These are phyloP conservation scores for Pavo muticus DNA, from an alignment of 2,113 vertebrate species.

Conservation along the genomic window DNA sequence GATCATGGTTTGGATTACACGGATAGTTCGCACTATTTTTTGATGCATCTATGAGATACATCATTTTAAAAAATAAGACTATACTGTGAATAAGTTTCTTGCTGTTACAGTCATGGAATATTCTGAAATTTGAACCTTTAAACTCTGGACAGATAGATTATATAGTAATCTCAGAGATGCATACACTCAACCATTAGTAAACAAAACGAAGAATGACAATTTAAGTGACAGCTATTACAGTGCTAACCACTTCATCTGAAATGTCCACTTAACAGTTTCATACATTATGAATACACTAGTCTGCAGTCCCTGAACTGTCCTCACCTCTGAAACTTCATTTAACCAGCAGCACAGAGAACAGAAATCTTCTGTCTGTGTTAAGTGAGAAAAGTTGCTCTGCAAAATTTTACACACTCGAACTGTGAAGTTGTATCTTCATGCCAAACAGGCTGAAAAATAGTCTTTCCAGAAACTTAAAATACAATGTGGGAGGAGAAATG, in stretches of 20 bases:
- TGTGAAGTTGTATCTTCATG: constrained; percentile 5
- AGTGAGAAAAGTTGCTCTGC: constrained; percentile 16
- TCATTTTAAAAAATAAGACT: background rate
- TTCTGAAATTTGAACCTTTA: constrained; percentile 22
- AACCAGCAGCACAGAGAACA: background rate
- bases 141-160: background rate
- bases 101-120: background rate
- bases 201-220: constrained; percentile 37
- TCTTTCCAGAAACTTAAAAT: constrained; percentile 46
- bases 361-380: background rate
- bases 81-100: background rate
- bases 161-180: constrained; percentile 6
- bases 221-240: constrained; percentile 50
- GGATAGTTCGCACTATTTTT: background rate
- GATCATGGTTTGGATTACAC: background rate
- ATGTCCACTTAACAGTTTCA: constrained; percentile 36
- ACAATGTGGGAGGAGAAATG: constrained; percentile 20
- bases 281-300: constrained; percentile 26
- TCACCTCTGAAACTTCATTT: constrained; percentile 33
- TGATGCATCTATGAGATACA: background rate
- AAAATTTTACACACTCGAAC: constrained; percentile 27
- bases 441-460: constrained; percentile 65
- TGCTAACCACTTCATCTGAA: constrained; percentile 41
- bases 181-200: background rate
- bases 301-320: constrained; percentile 29